Evolutionary conservation across 1,140 invertebrate species (phyloP).

Genomic region (Caenorhabditis tropicalis): DNA sequence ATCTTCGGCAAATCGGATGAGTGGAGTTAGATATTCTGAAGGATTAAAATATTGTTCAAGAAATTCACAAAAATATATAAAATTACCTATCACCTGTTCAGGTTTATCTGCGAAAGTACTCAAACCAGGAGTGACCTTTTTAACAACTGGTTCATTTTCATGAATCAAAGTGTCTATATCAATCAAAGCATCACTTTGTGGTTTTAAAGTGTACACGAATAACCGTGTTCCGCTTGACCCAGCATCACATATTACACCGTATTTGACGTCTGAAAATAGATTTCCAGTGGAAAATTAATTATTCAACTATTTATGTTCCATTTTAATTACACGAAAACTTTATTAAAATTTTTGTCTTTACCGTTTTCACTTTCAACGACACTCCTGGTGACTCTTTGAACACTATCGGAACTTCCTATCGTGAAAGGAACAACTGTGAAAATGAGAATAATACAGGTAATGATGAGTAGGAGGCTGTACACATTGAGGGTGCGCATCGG

Average conservation of each 20-base stretch:
- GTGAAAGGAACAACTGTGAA: background rate
- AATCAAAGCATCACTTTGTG: conserved; percentile 73
- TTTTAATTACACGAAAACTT: no score
- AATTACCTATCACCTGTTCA: conserved; percentile 72
- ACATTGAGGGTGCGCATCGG: conserved; percentile 2
- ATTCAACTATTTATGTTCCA: no score
- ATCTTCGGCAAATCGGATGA: conserved; percentile 74
- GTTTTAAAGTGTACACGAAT: conserved; percentile 75
- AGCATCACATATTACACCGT: conserved; percentile 76
- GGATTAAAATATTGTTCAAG: no score
- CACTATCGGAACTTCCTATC: background rate
- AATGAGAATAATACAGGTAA: background rate
- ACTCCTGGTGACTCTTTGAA: background rate
- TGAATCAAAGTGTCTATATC: conserved; percentile 74
- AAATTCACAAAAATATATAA: no score
- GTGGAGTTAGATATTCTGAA: conserved; percentile 71
- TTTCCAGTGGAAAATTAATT: no score
- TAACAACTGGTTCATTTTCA: conserved; percentile 73
- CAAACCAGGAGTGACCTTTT: conserved; percentile 75
- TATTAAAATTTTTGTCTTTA: no score
- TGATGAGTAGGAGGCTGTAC: conserved; percentile 22
- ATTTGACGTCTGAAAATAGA: conserved; percentile 67
- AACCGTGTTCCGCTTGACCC: conserved; percentile 76
- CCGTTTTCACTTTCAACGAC: background rate
- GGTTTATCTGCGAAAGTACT: conserved; percentile 74